Percentiles rank a stretch among this genome's conserved stretches.
phyloP scores from a whole-genome alignment of 1,140 invertebrate genomes.

The Chelonus insularis region DNA sequence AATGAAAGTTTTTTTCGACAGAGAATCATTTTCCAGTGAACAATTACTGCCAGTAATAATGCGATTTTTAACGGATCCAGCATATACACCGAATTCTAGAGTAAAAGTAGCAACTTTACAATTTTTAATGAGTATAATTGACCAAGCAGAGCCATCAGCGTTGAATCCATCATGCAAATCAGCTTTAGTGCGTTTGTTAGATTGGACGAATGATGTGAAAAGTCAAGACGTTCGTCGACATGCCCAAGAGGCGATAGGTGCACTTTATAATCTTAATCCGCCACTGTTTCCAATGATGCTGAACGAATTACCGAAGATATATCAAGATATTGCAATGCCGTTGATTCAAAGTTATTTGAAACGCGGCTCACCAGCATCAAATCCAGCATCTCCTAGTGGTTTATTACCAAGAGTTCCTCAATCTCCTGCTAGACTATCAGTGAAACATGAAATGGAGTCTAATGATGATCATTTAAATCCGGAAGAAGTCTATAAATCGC shows the following conservation, averaged over 20 bases:
- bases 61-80: constrained; percentile 83
- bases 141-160: constrained; percentile 59
- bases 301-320: constrained; percentile 78
- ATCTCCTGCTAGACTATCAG: constrained; percentile 50
- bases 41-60: constrained; percentile 67
- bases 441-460: constrained; percentile 41
- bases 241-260: constrained; percentile 78
- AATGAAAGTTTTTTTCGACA: constrained; percentile 42
- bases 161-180: constrained; percentile 60
- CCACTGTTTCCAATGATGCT: constrained; percentile 84
- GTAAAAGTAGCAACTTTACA: constrained; percentile 77
- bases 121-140: constrained; percentile 74
- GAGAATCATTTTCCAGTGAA: constrained; percentile 68
- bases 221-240: constrained; percentile 78
- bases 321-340: constrained; percentile 77
- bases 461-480: constrained; percentile 71
- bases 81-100: constrained; percentile 86
- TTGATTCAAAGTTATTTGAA: constrained; percentile 83
- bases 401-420: constrained; percentile 53
- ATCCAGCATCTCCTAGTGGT: constrained; percentile 59
- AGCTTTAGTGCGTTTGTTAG: constrained; percentile 71
- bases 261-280: constrained; percentile 88
- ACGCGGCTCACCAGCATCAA: constrained; percentile 62
- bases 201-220: constrained; percentile 70
- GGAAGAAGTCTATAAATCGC: constrained; percentile 85